Evolutionary conservation across 2,113 vertebrate species (phyloP).

Genomic region (Cephalophus harveyi): DNA sequence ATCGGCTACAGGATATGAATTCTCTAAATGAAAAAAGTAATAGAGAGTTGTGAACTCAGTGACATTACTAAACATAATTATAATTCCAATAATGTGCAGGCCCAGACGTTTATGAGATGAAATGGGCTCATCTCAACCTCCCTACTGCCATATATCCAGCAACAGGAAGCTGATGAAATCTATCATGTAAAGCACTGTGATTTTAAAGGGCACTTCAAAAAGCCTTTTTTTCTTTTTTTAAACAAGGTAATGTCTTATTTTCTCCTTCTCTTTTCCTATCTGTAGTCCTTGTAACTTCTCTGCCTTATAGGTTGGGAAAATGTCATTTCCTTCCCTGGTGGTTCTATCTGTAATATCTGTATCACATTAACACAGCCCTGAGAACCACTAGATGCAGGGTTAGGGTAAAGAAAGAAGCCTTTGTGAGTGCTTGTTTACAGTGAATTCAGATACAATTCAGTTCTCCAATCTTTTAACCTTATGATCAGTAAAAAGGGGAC

Average conservation of each 20-base stretch:
- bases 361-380: not conserved
- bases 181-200: not conserved
- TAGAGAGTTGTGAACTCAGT: not conserved
- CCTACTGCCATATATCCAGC: not conserved
- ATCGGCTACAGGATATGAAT: not conserved
- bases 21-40: not conserved
- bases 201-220: constrained; percentile 22
- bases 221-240: not conserved
- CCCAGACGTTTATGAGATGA: not conserved
- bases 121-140: not conserved
- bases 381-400: not conserved
- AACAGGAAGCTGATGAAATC: not conserved
- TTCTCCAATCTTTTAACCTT: not conserved
- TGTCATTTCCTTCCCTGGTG: not conserved
- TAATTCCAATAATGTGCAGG: not conserved
- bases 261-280: not conserved
- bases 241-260: not conserved
- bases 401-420: not conserved
- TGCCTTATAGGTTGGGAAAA: not conserved
- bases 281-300: not conserved
- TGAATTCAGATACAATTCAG: not conserved
- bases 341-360: not conserved
- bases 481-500: not conserved
- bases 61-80: not conserved
- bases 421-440: not conserved